These are phyloP conservation scores for Picus viridis DNA, from an alignment of 2,797 vertebrate species.

Conservation along the genomic window DNA sequence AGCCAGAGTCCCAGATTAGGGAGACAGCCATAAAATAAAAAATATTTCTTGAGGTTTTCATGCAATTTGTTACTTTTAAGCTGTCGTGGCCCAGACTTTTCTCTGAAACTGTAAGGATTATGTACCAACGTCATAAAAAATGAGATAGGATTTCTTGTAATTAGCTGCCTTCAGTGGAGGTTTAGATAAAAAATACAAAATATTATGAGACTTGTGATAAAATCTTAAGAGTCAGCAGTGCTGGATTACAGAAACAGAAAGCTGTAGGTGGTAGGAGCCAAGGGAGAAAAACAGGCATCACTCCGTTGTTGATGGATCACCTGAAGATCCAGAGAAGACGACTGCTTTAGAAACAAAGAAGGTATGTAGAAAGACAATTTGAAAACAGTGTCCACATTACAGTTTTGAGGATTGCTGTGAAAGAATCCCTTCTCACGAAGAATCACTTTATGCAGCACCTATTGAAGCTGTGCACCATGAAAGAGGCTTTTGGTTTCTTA, in stretches of 20 bases:
- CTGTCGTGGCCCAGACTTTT: not conserved
- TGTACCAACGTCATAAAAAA: not conserved
- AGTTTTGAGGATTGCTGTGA: not conserved
- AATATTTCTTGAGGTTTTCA: not conserved
- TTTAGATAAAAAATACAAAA: slow-evolving; percentile 55
- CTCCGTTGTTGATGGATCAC: not conserved
- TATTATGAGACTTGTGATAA: slow-evolving; percentile 47
- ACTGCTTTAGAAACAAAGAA: not conserved
- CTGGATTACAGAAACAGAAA: slow-evolving; percentile 46
- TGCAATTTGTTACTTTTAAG: not conserved
- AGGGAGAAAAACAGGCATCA: slow-evolving; percentile 14
- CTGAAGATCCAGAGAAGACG: not conserved
- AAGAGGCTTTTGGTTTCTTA: not conserved
- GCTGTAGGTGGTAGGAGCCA: slow-evolving; percentile 27
- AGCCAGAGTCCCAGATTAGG: not conserved
- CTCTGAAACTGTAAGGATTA: not conserved
- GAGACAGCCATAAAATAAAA: not conserved
- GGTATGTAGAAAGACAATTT: not conserved
- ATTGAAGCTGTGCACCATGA: fast-evolving
- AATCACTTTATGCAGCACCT: not conserved
- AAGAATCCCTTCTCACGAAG: not conserved
- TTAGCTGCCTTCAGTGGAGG: slow-evolving; percentile 35
- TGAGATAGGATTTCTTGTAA: slow-evolving; percentile 13
- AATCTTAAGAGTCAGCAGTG: slow-evolving; percentile 40
- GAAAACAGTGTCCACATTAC: not conserved